Evolutionary conservation across 2,888 invertebrate species (phyloP).

Genomic region (Cheilosia urbana): DNA sequence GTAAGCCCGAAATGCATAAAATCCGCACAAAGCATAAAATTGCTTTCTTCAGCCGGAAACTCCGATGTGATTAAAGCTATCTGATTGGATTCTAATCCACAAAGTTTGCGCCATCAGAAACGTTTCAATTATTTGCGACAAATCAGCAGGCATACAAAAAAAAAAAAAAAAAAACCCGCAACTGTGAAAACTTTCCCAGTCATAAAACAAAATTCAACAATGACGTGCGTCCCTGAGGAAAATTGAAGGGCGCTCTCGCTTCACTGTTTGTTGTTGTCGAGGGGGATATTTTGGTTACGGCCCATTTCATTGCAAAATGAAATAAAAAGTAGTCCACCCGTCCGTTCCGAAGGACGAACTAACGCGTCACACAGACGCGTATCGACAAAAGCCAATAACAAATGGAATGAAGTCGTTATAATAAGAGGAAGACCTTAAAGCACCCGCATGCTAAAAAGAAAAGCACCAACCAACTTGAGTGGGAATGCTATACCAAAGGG

Average conservation of each 20-base stretch:
- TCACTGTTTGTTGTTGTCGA: not conserved
- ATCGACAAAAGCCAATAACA: slow-evolving; percentile 36
- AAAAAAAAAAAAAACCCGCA: not conserved
- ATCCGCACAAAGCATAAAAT: slow-evolving; percentile 13
- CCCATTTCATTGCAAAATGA: slow-evolving; percentile 47
- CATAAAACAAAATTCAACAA: slow-evolving; percentile 29
- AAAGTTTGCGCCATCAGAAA: slow-evolving; percentile 8
- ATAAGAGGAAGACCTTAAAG: slow-evolving; percentile 40
- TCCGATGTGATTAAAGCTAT: slow-evolving; percentile 7
- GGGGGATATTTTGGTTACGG: slow-evolving; percentile 11
- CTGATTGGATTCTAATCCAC: slow-evolving; percentile 15
- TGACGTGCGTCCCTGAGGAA: not conserved
- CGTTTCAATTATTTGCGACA: slow-evolving; percentile 18
- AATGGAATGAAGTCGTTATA: slow-evolving; percentile 32
- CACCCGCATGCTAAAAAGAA: not conserved
- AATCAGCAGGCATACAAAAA: slow-evolving; percentile 7
- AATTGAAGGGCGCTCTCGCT: not conserved
- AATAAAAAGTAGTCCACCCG: slow-evolving; percentile 12
- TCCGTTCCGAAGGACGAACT: slow-evolving; percentile 4
- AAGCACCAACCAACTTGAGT: not conserved
- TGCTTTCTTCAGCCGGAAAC: not conserved
- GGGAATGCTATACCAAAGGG: not conserved
- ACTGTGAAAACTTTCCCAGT: slow-evolving; percentile 21
- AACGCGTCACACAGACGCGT: slow-evolving; percentile 10
- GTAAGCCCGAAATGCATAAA: slow-evolving; percentile 1